phyloP scores from a whole-genome alignment of 2,113 vertebrate species.

The Larimichthys crocea region DNA sequence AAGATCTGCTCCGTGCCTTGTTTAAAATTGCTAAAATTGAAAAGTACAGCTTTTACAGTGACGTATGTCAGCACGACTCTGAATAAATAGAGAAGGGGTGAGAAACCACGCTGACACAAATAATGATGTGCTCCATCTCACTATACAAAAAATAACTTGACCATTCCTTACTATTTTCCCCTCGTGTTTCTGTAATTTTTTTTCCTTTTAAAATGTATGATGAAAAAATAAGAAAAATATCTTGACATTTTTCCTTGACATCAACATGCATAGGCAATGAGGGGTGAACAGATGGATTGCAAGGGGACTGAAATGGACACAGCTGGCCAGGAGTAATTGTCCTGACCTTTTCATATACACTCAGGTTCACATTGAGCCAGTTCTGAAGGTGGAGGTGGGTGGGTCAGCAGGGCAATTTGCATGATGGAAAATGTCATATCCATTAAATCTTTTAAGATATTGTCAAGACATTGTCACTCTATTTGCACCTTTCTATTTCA shows the following conservation, averaged over 20 bases:
- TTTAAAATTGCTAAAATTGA: slow-evolving; percentile 28
- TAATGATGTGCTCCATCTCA: neutral
- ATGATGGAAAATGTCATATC: slow-evolving; percentile 51
- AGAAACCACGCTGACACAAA: slow-evolving; percentile 10
- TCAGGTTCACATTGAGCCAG: slow-evolving; percentile 30
- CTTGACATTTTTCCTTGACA: slow-evolving; percentile 21
- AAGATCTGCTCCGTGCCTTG: neutral
- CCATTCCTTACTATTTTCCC: neutral
- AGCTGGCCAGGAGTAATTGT: slow-evolving; percentile 53
- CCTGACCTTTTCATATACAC: slow-evolving; percentile 54
- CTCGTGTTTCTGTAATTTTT: neutral
- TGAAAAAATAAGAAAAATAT: neutral
- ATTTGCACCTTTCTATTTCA: neutral
- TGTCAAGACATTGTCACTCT: neutral
- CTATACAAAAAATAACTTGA: neutral
- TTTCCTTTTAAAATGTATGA: neutral
- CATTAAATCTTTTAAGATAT: neutral
- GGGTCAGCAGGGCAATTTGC: neutral
- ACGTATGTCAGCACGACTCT: neutral
- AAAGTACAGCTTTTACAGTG: slow-evolving; percentile 31
- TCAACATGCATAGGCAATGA: slow-evolving; percentile 6
- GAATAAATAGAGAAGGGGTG: neutral
- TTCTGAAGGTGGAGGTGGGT: neutral
- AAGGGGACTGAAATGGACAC: slow-evolving; percentile 43
- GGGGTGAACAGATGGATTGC: slow-evolving; percentile 42